Evolutionary conservation across 2,113 vertebrate genomes (phyloP).

Genomic region (Varanus komodoensis): DNA sequence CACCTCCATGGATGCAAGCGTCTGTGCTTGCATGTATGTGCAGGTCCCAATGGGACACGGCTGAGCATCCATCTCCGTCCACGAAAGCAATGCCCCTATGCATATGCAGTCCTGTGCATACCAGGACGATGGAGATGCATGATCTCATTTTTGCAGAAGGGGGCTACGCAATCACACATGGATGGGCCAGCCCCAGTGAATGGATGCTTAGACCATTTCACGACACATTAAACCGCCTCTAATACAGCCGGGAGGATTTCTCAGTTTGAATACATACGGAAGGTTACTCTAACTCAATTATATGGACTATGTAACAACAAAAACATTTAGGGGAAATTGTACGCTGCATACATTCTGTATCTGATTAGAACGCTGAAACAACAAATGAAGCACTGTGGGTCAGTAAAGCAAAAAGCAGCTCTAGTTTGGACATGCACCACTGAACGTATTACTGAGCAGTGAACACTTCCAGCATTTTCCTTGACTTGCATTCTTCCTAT

Average conservation of each 20-base stretch:
- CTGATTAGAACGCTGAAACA: neutral
- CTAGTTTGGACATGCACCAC: neutral
- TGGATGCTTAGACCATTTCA: neutral
- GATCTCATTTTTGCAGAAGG: neutral
- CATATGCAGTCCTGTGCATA: neutral
- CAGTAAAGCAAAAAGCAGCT: constrained; percentile 16
- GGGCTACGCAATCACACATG: neutral
- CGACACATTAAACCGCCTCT: neutral
- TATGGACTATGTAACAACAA: neutral
- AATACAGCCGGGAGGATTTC: neutral
- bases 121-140: neutral
- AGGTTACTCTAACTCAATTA: neutral
- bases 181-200: neutral
- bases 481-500: neutral
- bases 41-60: neutral
- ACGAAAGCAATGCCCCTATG: neutral
- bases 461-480: neutral
- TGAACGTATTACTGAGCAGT: neutral
- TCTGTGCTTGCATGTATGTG: too few relatives aligned
- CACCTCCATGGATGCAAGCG: too few relatives aligned
- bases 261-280: neutral
- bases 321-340: neutral
- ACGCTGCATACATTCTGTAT: constrained; percentile 1
- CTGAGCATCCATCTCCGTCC: neutral
- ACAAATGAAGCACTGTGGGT: neutral